These are phyloP conservation scores for Silurus asotus DNA, from an alignment of 2,113 vertebrate genomes.

Conservation along the genomic window DNA sequence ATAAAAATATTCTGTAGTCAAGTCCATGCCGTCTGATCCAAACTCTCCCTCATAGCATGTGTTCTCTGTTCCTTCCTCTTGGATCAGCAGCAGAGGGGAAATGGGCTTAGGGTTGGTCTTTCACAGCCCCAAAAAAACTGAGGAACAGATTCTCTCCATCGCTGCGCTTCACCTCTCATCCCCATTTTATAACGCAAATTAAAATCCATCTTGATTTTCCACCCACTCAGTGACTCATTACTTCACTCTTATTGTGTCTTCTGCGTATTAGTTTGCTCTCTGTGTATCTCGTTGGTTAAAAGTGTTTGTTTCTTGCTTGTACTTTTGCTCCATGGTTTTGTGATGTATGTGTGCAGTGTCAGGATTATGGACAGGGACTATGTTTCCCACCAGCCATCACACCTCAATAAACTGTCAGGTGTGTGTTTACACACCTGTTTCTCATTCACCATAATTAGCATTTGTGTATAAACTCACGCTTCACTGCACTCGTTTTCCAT, in stretches of 20 bases:
- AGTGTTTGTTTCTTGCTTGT: background rate
- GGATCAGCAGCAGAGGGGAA: background rate
- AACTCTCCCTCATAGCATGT: background rate
- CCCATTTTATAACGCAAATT: background rate
- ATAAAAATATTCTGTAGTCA: background rate
- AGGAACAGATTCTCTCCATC: background rate
- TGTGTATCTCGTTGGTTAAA: background rate
- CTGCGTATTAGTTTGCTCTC: background rate
- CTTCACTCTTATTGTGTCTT: background rate
- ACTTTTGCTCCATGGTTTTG: background rate
- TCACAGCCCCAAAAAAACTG: background rate
- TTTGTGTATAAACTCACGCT: too few relatives aligned
- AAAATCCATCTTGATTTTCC: background rate
- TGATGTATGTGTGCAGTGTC: background rate
- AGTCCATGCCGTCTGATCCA: background rate
- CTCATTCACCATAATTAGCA: too few relatives aligned
- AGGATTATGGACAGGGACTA: too few relatives aligned
- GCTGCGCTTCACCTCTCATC: background rate
- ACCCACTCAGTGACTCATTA: constrained; percentile 8
- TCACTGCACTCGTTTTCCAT: too few relatives aligned
- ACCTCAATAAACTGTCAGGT: too few relatives aligned
- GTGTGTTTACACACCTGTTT: too few relatives aligned
- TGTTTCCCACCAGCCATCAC: too few relatives aligned
- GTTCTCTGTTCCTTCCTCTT: background rate
- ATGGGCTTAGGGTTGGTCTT: background rate